Conservation (phyloP, 2,113 vertebrate genomes). For the Chloebia gouldiae region DNA sequence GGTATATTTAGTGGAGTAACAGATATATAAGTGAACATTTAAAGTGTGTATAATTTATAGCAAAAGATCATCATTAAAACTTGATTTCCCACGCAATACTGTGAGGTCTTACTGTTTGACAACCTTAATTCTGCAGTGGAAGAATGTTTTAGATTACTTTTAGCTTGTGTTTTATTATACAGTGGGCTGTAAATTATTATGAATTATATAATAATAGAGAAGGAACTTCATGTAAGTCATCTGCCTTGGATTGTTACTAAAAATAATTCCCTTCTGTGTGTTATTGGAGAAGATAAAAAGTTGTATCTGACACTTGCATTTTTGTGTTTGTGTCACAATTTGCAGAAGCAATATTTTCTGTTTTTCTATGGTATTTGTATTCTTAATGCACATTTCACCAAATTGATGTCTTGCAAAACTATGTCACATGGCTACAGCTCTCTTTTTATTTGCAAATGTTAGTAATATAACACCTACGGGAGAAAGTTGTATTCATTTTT, state of each 20-base stretch:
- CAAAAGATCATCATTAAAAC: neutral
- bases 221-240: neutral
- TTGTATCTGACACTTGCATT: neutral
- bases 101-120: conserved; percentile 12
- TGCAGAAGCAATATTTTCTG: neutral
- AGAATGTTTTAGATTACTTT: conserved; percentile 18
- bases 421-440: neutral
- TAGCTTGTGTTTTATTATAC: neutral
- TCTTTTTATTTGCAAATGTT: neutral
- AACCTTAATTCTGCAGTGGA: neutral
- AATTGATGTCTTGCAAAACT: neutral
- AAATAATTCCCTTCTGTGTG: neutral
- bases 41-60: neutral
- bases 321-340: neutral
- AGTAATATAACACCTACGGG: neutral
- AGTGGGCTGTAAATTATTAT: conserved; percentile 1
- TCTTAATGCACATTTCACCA: neutral
- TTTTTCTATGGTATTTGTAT: neutral
- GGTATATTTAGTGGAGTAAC: neutral
- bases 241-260: conserved; percentile 33
- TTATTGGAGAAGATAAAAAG: neutral
- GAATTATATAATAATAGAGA: neutral
- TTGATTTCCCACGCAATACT: neutral
- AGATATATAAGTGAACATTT: neutral
- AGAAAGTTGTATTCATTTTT: neutral